Percentiles rank a stretch among this genome's conserved stretches.
These are phyloP conservation scores for Miltochrista miniata DNA, from an alignment of 2,888 invertebrate species.

Conservation along the genomic window DNA sequence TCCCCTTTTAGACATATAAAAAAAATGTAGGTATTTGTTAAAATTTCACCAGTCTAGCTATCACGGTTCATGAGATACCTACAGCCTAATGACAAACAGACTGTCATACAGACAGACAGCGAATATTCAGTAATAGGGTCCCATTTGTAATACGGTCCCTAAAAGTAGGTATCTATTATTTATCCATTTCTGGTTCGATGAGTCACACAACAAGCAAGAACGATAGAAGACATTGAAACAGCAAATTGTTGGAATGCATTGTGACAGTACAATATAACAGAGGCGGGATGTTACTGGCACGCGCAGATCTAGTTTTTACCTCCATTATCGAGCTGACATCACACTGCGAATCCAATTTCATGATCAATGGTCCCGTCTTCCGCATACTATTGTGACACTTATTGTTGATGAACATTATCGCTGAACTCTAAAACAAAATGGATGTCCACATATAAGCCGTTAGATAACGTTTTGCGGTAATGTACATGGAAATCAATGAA, in stretches of 20 bases:
- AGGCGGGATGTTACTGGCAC: slow-evolving; percentile 43
- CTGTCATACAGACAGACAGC: no score
- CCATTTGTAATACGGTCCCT: no score
- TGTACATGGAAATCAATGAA: slow-evolving; percentile 54
- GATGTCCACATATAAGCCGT: slow-evolving; percentile 59
- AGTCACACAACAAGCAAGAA: no score
- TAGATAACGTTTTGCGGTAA: slow-evolving; percentile 61
- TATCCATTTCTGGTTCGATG: no score
- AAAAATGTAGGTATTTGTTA: no score
- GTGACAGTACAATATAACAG: slow-evolving; percentile 21
- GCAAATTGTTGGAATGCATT: slow-evolving; percentile 20
- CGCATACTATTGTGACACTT: slow-evolving; percentile 63
- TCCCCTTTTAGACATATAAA: no score
- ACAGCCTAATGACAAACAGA: no score
- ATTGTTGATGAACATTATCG: slow-evolving; percentile 32
- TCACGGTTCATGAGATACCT: no score
- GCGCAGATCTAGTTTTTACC: slow-evolving; percentile 61
- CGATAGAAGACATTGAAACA: slow-evolving; percentile 2
- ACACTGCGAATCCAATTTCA: slow-evolving; percentile 56
- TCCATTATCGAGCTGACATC: slow-evolving; percentile 47
- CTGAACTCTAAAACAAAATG: slow-evolving; percentile 47
- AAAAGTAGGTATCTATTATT: no score
- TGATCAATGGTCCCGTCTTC: slow-evolving; percentile 71
- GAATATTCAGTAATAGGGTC: no score
- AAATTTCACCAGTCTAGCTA: no score